These are phyloP conservation scores for Ia io DNA, from an alignment of 2,113 vertebrate species.

Conservation along the genomic window DNA sequence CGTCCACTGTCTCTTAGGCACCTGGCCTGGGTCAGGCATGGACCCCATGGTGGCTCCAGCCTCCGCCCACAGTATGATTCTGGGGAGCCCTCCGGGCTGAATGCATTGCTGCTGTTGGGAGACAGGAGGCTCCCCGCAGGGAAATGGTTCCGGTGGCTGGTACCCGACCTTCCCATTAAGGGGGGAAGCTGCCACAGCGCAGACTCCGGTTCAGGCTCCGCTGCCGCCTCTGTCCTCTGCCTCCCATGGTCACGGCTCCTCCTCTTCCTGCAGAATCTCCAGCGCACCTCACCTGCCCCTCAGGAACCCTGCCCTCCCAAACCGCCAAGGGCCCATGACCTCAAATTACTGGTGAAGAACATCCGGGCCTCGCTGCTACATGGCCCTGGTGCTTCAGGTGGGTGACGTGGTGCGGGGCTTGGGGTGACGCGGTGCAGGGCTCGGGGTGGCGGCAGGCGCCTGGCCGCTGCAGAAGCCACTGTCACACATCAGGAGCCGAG, in stretches of 20 bases:
- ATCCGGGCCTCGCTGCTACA: slow-evolving; percentile 79
- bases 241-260: accelerated
- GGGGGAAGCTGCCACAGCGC: accelerated
- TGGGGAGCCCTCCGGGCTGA: background rate
- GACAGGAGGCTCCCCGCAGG: background rate
- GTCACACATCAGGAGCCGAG: accelerated
- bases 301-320: slow-evolving; percentile 91
- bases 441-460: background rate
- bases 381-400: slow-evolving; percentile 87
- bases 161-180: accelerated
- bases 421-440: accelerated
- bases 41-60: background rate
- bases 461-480: background rate
- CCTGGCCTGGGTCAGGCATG: background rate
- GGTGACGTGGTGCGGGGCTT: accelerated
- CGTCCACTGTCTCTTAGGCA: background rate
- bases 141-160: accelerated
- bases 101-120: accelerated
- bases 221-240: accelerated
- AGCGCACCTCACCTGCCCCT: slow-evolving; percentile 61
- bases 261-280: slow-evolving; percentile 79
- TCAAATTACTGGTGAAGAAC: slow-evolving; percentile 93
- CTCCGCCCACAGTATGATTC: accelerated
- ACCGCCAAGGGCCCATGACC: slow-evolving; percentile 93
- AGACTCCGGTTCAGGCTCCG: background rate